These are phyloP conservation scores for Coccyzus lansbergi DNA, from an alignment of 2,797 vertebrate genomes.

Conservation along the genomic window DNA sequence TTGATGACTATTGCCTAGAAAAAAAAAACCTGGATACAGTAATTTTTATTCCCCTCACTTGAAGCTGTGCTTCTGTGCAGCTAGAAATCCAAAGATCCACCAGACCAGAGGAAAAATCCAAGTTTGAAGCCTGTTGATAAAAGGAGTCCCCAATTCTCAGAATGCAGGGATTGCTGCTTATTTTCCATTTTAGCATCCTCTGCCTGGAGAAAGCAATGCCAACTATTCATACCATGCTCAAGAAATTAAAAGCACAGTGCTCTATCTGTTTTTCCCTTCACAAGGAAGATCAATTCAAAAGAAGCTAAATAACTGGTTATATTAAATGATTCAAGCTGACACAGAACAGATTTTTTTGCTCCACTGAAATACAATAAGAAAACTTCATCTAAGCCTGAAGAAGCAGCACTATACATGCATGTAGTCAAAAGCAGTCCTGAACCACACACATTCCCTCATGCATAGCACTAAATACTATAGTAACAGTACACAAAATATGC, in stretches of 20 bases:
- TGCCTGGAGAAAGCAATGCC: neutral
- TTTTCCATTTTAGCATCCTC: neutral
- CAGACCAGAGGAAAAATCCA: neutral
- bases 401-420: neutral
- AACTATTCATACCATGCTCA: neutral
- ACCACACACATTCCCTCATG: neutral
- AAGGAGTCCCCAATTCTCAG: neutral
- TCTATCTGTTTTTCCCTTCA: neutral
- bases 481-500: neutral
- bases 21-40: neutral
- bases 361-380: neutral
- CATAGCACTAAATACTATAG: neutral
- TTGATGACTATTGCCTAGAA: neutral
- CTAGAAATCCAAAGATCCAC: neutral
- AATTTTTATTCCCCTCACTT: neutral
- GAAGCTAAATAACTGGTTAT: neutral
- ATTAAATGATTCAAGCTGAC: neutral
- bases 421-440: neutral
- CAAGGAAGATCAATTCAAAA: neutral
- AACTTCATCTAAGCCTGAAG: accelerated
- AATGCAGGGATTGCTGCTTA: neutral
- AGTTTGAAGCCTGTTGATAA: neutral
- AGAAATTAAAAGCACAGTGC: neutral
- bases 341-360: neutral
- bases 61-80: neutral